Base-by-base conservation (phyloP, 2,797 vertebrate genomes). In the Phaenicophaeus curvirostris region DNA sequence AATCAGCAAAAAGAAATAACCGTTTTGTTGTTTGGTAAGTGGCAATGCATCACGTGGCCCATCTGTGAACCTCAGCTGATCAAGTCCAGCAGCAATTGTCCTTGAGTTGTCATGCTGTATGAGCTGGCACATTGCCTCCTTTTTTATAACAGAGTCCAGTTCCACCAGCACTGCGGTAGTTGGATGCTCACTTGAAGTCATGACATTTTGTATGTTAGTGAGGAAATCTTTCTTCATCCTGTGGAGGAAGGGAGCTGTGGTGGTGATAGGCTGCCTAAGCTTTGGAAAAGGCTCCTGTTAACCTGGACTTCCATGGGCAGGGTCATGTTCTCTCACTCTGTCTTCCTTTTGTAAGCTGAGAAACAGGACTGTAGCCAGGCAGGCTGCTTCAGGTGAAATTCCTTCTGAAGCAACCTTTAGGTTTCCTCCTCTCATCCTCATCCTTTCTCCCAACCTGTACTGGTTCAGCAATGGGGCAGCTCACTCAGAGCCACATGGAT, bases 31-130 rank as follows among this genome's bases (percentile, higher is more conserved):
- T 11, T 75, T 59, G 31, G 55, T 78, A 86, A 94, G 85, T 59
- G 62, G 48, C n/a, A 78, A 41, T 3, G 4, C 82, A 44, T 91
- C 94, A 82, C 2, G 2, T 90, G 77, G 69, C 65, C 63, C 35
- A 61, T 79, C 73, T 89, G 66, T 65, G 35, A 86, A 88, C 55
- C 55, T 91, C 91, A 82, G 79, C 67, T 90, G 90, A 93, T 93
- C 9, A 4, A 89, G 93, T 74, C 59, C 77, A 87, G 77, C 59
- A 82, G 77, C 90, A 93, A 87, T 74, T 89, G 86, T 69, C 95
- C 90, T 90, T 92, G 85, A 91, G 69, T 81, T 93, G 85, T 92
- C 78, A 85, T 74, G 57, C 86, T 85, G 31, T 42, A 50, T 25
- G 77, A 90, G 77, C 81, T 90, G 93, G 94, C 93, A 76, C 37